Evolutionary conservation across 2,888 invertebrate genomes (phyloP).

Genomic region (Drosophila trichaetosa): DNA sequence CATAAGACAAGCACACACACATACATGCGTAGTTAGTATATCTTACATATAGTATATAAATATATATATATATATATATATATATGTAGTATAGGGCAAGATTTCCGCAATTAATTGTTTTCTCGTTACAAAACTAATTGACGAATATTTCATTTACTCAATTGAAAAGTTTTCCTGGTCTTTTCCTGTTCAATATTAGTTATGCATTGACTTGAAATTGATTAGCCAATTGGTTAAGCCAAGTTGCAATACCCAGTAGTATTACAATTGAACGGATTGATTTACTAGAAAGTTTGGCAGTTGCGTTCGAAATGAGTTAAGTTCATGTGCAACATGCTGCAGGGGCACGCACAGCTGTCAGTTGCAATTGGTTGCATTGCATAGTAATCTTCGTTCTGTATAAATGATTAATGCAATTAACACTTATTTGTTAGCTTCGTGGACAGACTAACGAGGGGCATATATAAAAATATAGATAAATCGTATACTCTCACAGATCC

Average conservation of each 20-base stretch:
- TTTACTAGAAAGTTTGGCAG: not conserved
- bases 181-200: not conserved
- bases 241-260: not conserved
- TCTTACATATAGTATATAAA: too few relatives aligned
- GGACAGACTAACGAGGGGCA: not conserved
- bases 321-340: conserved; percentile 1
- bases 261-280: not conserved
- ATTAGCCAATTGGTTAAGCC: not conserved
- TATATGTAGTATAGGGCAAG: conserved; percentile 21
- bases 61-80: not conserved
- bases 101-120: conserved; percentile 41
- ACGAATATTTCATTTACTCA: not conserved
- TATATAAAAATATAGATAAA: not conserved
- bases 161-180: not conserved
- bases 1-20: not conserved
- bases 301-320: not conserved
- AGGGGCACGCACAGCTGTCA: not conserved
- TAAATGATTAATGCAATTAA: not conserved
- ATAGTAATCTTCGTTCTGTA: not conserved
- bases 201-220: not conserved
- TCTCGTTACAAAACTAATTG: not conserved
- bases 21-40: not conserved
- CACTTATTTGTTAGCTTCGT: not conserved
- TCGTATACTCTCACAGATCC: not conserved
- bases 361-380: not conserved